Evolutionary conservation across 2,797 vertebrate species (phyloP).

Genomic region (Potorous gilbertii): DNA sequence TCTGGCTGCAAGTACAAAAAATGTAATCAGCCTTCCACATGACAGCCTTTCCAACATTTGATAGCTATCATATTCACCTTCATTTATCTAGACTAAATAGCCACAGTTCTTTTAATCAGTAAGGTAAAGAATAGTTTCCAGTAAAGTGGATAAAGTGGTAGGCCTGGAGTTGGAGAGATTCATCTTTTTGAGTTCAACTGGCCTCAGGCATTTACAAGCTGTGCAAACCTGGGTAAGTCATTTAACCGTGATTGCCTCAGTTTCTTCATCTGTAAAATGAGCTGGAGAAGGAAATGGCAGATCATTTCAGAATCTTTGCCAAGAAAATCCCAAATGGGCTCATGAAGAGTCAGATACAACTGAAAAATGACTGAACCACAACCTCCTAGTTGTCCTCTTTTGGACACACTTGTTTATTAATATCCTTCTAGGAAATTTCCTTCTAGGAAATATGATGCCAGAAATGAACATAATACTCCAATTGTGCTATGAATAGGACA

Average conservation of each 20-base stretch:
- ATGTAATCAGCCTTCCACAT: neutral
- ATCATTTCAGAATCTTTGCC: neutral
- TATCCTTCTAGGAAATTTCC: too few relatives aligned
- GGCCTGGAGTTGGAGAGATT: neutral
- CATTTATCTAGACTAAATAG: neutral
- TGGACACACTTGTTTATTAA: neutral
- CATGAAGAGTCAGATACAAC: neutral
- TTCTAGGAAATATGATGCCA: neutral
- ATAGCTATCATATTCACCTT: neutral
- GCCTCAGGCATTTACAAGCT: neutral
- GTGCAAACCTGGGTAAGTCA: neutral
- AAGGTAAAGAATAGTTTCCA: neutral
- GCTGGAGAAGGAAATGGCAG: neutral
- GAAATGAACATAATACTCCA: neutral
- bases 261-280: neutral
- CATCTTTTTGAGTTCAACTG: neutral
- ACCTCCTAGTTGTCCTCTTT: neutral
- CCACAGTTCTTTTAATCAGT: neutral
- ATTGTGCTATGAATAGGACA: neutral
- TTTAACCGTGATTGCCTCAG: neutral
- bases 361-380: neutral
- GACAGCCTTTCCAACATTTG: neutral
- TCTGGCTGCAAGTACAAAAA: neutral
- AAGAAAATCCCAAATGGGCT: neutral
- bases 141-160: neutral